Conservation (phyloP, 2,797 vertebrate species). For the Oreochromis grahami region DNA sequence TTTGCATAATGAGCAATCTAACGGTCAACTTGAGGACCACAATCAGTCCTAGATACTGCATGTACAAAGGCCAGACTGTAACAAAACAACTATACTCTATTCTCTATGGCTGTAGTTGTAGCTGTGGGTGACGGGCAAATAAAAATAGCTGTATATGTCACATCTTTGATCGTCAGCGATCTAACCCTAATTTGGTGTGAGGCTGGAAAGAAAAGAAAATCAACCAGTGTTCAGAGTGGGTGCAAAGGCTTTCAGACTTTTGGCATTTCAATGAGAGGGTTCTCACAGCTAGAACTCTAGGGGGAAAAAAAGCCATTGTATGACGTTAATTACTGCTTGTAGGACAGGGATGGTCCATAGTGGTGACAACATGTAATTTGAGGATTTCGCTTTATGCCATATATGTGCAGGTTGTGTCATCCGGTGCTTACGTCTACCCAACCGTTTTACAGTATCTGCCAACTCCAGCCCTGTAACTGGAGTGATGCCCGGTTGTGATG, state of each 20-base stretch:
- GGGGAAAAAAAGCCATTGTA: conserved; percentile 37
- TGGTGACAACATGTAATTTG: conserved; percentile 70
- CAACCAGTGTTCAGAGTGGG: conserved; percentile 25
- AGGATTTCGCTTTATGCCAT: conserved; percentile 44
- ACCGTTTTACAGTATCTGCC: conserved; percentile 44
- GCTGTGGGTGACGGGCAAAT: not conserved
- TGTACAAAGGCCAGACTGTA: not conserved
- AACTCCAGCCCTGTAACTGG: conserved; percentile 41
- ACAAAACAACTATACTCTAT: not conserved
- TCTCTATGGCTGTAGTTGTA: not conserved
- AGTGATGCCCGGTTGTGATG: conserved; percentile 48
- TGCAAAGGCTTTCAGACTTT: conserved; percentile 52
- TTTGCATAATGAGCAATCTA: not conserved
- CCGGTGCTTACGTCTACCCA: conserved; percentile 41
- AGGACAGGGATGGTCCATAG: conserved; percentile 24
- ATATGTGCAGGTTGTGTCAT: conserved; percentile 46
- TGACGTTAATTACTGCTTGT: conserved; percentile 58
- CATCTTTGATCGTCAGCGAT: not conserved
- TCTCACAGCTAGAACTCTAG: not conserved
- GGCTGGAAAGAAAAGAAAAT: conserved; percentile 6
- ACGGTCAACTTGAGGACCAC: not conserved
- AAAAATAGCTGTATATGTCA: not conserved
- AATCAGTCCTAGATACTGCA: not conserved
- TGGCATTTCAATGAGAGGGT: conserved; percentile 69
- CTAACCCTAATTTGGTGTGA: not conserved